These are phyloP conservation scores for Crypturellus tataupa DNA, from an alignment of 2,797 vertebrate species.

Conservation along the genomic window DNA sequence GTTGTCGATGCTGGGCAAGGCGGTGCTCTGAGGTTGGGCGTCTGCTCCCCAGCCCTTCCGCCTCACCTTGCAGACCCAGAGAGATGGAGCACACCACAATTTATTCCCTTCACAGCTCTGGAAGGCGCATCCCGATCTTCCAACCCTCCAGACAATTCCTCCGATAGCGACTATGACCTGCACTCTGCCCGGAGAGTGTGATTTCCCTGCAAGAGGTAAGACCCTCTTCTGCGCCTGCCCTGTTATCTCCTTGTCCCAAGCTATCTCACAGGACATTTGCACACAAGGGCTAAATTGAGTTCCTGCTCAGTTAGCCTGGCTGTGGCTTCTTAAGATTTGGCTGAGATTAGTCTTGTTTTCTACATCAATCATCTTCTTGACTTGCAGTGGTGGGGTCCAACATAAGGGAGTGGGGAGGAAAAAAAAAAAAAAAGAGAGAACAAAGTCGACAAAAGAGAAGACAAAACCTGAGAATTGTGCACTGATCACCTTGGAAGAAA, in stretches of 20 bases:
- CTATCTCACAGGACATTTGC: background rate
- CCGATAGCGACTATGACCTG: constrained; percentile 80
- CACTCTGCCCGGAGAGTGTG: constrained; percentile 61
- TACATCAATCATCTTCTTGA: background rate
- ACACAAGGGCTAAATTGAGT: background rate
- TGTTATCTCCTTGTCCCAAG: background rate
- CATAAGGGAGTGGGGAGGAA: no score
- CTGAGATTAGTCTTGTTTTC: background rate
- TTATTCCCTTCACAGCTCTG: constrained; percentile 53
- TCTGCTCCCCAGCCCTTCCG: background rate
- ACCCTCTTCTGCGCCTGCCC: background rate
- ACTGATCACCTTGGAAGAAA: background rate
- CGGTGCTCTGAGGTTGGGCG: background rate
- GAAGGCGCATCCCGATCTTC: constrained; percentile 51
- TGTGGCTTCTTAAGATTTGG: background rate
- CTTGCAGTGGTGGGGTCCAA: background rate
- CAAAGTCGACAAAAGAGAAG: background rate
- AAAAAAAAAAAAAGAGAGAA: no score
- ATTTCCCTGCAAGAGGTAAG: background rate
- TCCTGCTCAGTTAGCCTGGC: background rate
- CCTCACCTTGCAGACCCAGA: background rate
- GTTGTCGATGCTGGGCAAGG: rapidly evolving
- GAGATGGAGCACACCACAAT: rapidly evolving
- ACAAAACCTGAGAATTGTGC: background rate
- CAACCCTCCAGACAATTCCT: constrained; percentile 75